Conservation (phyloP, 2,888 invertebrate species). For the Cheilosia variabilis region DNA sequence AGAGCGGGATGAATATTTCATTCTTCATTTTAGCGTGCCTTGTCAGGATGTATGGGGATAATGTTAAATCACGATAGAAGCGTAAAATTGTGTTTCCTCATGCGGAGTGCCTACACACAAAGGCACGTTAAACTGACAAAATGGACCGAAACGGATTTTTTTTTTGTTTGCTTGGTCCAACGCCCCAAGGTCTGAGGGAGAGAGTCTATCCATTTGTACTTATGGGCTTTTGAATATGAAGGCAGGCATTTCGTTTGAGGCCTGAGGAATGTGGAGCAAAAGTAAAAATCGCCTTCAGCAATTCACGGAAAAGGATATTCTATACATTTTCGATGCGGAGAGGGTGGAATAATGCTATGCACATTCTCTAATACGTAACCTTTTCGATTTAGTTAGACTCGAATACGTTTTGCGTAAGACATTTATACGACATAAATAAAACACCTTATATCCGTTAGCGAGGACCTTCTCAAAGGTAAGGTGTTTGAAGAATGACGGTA, state of each 20-base stretch:
- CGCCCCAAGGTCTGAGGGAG: conserved; percentile 2
- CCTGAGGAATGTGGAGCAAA: conserved; percentile 11
- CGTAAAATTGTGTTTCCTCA: conserved; percentile 7
- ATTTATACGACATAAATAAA: conserved; percentile 50
- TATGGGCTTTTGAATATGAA: conserved; percentile 8
- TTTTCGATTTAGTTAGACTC: conserved; percentile 22
- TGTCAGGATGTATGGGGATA: conserved; percentile 15
- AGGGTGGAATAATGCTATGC: conserved; percentile 2
- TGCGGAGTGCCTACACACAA: conserved; percentile 10
- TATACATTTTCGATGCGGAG: conserved; percentile 5
- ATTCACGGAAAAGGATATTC: conserved; percentile 1
- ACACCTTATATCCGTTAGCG: conserved; percentile 28
- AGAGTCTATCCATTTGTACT: neutral
- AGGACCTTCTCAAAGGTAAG: neutral
- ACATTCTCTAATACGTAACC: conserved; percentile 14
- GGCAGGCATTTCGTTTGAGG: neutral
- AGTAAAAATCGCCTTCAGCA: conserved; percentile 22
- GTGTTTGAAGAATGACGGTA: conserved; percentile 15
- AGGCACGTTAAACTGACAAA: conserved; percentile 17
- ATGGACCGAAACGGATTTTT: conserved; percentile 16
- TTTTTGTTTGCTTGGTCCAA: neutral
- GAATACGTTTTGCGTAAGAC: conserved; percentile 18
- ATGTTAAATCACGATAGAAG: conserved; percentile 1
- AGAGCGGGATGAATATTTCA: conserved; percentile 49
- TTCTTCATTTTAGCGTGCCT: conserved; percentile 14